Conservation (phyloP, 2,113 vertebrate genomes). For the Climacteris rufus region DNA sequence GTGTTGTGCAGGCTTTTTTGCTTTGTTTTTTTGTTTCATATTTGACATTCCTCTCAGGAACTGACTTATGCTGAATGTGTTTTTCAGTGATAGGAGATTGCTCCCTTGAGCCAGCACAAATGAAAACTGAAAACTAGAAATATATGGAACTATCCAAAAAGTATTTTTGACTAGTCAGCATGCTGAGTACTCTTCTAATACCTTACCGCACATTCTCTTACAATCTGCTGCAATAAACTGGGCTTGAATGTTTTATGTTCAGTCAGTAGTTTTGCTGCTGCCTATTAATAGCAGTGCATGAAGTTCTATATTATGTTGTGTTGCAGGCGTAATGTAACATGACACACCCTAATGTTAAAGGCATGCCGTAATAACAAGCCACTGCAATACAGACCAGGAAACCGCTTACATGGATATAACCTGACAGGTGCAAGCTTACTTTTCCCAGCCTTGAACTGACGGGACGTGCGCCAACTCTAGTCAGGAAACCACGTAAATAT, state of each 20-base stretch:
- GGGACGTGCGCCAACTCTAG: not conserved
- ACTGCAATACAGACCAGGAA: not conserved
- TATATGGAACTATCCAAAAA: constrained; percentile 50
- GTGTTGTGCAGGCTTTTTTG: not conserved
- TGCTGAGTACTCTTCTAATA: constrained; percentile 21
- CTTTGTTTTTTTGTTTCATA: constrained; percentile 40
- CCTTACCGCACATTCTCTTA: not conserved
- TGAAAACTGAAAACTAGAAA: constrained; percentile 65
- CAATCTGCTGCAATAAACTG: constrained; percentile 3
- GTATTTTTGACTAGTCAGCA: constrained; percentile 58
- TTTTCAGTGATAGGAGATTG: constrained; percentile 58
- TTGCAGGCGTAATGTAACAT: constrained; percentile 8
- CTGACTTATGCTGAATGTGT: constrained; percentile 64
- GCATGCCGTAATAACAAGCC: not conserved
- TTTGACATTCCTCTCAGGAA: constrained; percentile 63
- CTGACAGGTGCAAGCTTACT: constrained; percentile 1
- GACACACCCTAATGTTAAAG: constrained; percentile 28
- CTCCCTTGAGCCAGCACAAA: constrained; percentile 66
- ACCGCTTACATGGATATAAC: not conserved
- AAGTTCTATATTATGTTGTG: not conserved
- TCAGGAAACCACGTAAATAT: not conserved
- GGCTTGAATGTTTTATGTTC: not conserved
- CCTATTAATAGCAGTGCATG: not conserved
- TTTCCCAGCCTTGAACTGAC: not conserved
- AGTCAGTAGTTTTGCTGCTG: not conserved